Conservation (phyloP, 2,888 invertebrate genomes). For the Tridacna gigas region DNA sequence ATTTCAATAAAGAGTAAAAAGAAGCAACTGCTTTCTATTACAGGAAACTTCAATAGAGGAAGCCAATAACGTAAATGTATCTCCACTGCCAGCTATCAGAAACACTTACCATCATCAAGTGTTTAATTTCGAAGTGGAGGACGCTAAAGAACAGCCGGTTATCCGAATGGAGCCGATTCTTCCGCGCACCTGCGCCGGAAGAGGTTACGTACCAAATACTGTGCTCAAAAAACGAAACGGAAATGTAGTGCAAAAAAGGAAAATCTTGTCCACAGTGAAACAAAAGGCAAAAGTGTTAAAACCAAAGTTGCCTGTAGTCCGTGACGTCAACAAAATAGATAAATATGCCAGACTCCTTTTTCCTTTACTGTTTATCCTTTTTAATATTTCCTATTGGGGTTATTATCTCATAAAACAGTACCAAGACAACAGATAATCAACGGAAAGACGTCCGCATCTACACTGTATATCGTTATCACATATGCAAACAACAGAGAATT, state of each 20-base stretch:
- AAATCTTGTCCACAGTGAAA: conserved; percentile 76
- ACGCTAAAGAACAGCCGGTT: conserved; percentile 67
- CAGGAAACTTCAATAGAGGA: conserved; percentile 88
- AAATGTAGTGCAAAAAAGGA: conserved; percentile 65
- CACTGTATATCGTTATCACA: neutral
- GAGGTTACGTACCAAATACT: conserved; percentile 76
- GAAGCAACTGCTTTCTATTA: neutral
- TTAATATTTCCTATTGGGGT: conserved; percentile 98
- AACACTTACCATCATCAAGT: conserved; percentile 77
- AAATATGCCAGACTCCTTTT: conserved; percentile 98
- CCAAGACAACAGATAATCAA: conserved; percentile 41
- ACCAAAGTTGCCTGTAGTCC: conserved; percentile 86
- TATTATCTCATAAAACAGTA: conserved; percentile 86
- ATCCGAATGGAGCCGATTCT: conserved; percentile 77
- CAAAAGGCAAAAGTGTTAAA: conserved; percentile 79
- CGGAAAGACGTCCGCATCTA: neutral
- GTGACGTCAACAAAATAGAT: conserved; percentile 99
- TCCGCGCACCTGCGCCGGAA: conserved; percentile 76
- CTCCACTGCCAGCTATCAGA: conserved; percentile 92
- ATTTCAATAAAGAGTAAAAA: too few relatives aligned
- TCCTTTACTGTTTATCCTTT: conserved; percentile 97
- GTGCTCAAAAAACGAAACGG: conserved; percentile 74
- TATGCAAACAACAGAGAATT: neutral
- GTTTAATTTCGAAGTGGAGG: conserved; percentile 76
- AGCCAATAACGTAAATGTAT: conserved; percentile 93